Evolutionary conservation across 2,113 vertebrate species (phyloP).

Genomic region (Ptyas mucosa): DNA sequence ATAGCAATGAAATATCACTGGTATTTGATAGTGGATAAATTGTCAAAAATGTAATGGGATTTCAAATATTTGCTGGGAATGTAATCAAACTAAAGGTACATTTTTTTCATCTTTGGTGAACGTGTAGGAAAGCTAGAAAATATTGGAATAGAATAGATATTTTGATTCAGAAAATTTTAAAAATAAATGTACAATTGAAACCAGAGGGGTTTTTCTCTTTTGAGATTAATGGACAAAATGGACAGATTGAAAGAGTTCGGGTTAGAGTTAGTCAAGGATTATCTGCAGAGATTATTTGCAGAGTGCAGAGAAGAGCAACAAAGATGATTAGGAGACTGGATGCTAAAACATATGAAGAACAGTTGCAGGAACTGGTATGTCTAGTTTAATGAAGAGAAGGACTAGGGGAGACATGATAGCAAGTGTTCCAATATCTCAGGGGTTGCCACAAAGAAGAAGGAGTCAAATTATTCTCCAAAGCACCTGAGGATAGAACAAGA

Average conservation of each 20-base stretch:
- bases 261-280: too few species aligned
- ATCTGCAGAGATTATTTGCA: too few species aligned
- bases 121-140: background rate
- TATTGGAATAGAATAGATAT: background rate
- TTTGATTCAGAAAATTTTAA: background rate
- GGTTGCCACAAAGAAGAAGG: too few species aligned
- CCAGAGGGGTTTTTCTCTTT: background rate
- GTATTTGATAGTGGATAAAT: background rate
- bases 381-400: too few species aligned
- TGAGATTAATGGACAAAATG: background rate
- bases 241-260: background rate
- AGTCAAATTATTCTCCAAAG: too few species aligned
- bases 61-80: background rate
- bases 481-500: too few species aligned
- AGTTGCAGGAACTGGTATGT: too few species aligned
- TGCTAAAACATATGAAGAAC: too few species aligned
- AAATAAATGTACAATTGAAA: background rate
- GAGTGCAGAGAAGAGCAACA: too few species aligned
- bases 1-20: background rate
- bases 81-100: background rate
- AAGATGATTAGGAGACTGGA: too few species aligned
- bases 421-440: too few species aligned
- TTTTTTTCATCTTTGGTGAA: background rate
- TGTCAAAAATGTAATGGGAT: background rate
- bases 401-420: too few species aligned